A percentile compares a stretch with the other conserved stretches of the same genome.
Conservation (phyloP, 2,113 vertebrate genomes). For the Sterna hirundo region DNA sequence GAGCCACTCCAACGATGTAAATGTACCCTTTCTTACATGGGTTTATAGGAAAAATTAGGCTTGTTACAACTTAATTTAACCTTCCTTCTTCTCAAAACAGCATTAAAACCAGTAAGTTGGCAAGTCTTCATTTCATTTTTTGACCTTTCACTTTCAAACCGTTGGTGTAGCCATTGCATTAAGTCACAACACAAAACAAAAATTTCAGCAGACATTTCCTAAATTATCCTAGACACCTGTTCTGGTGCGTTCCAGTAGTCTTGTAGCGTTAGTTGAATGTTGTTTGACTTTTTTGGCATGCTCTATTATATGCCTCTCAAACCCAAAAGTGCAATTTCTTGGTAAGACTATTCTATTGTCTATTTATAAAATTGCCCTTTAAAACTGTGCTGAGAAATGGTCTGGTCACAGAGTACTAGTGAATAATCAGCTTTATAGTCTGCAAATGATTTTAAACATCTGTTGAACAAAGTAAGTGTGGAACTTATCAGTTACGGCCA, state of each 20-base stretch:
- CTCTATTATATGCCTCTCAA: not conserved
- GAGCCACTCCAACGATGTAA: not conserved
- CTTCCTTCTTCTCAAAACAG: not conserved
- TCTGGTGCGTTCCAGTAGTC: not conserved
- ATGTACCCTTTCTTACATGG: not conserved
- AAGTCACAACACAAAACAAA: not conserved
- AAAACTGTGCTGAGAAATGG: not conserved
- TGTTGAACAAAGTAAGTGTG: not conserved
- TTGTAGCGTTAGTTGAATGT: not conserved
- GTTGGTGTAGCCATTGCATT: not conserved
- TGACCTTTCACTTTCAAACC: not conserved
- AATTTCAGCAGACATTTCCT: not conserved
- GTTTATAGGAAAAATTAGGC: not conserved
- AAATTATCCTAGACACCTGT: not conserved
- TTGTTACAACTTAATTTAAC: not conserved
- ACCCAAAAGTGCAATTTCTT: not conserved
- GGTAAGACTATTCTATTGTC: not conserved
- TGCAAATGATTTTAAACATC: slow-evolving; percentile 1
- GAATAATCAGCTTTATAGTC: slow-evolving; percentile 4
- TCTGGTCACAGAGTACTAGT: not conserved
- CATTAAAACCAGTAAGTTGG: not conserved
- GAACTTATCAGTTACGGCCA: not conserved
- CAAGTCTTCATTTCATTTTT: not conserved
- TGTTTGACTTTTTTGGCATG: not conserved
- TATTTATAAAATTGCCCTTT: slow-evolving; percentile 7